Percentiles rank a stretch among this genome's conserved stretches.
Conservation (phyloP, 2,113 vertebrate species). For the Cavia porcellus region DNA sequence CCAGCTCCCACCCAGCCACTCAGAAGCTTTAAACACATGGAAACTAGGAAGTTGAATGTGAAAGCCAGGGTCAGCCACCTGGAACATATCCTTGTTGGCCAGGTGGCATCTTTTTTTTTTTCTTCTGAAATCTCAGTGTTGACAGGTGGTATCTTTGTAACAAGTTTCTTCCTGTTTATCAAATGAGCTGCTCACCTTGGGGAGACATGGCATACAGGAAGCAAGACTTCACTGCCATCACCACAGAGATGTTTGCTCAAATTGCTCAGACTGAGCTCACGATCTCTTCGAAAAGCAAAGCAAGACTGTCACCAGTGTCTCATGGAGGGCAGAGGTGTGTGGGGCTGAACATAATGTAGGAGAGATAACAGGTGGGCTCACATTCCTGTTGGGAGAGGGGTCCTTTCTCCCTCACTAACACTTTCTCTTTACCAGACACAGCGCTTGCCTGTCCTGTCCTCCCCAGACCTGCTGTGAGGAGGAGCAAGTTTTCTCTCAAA, state of each 20-base stretch:
- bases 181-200: constrained; percentile 38
- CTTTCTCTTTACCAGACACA: neutral
- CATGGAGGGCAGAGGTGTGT: neutral
- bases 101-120: constrained; percentile 39
- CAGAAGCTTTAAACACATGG: neutral
- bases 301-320: neutral
- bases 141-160: constrained; percentile 55
- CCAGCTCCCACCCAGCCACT: neutral
- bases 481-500: neutral
- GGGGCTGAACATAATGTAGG: neutral
- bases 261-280: constrained; percentile 34
- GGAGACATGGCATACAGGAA: constrained; percentile 71
- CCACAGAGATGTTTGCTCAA: constrained; percentile 72
- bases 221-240: neutral
- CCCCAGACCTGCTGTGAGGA: neutral
- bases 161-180: constrained; percentile 73
- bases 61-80: neutral
- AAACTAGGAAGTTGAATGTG: neutral
- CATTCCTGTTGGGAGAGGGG: neutral
- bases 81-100: constrained; percentile 41
- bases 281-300: constrained; percentile 32
- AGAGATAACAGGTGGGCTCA: neutral
- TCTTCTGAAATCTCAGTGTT: too few relatives aligned
- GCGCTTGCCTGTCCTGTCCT: neutral
- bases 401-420: neutral